Base-by-base conservation (phyloP, 1,140 invertebrate species). In the Ceratina australensis region DNA sequence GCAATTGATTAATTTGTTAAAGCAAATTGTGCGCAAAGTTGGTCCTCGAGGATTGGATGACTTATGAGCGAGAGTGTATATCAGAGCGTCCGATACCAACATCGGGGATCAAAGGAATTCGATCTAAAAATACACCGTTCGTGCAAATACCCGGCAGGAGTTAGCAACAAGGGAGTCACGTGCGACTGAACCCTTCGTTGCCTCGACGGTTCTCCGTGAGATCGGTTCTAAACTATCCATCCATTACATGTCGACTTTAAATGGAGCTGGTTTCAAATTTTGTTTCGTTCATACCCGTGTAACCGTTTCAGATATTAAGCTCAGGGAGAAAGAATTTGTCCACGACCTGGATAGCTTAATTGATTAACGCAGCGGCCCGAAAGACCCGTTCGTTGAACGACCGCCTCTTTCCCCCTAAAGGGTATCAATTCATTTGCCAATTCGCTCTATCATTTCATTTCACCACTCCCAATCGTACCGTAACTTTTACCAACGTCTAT, bases 341-440 rank as follows among this genome's bases (percentile, higher is more conserved):
- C 22, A 68, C 65, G 65, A 68, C 65, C 65, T 54, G 65, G 65
- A 68, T 68, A 68, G 26, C 49, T 33, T 54, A 52, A 68, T 68
- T 20, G 65, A 24, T 54, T 16, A 20, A 33, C 28, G 33, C 63
- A 65, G 20, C 24, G 5, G 42, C n/a, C 63, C 42, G 42, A 65
- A 65, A 65, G 63, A 65, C 49, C 63, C 63, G 63, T 42, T 42
- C 33, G 33, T 42, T 42, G 33, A 42, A 42, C 33, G 33, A 42
- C 33, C 33, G 33, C 0, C 22, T 26, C 47, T 52, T 28, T 50
- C 28, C 18, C n/a, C 50, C 50, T 26, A 26, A 52, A n/a, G 15
- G 4, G 1, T 7, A n/a, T n/a, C 24, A n/a, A 16, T 28, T 54
- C 15, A 28, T 68, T 28, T 28, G 18, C 5, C 33, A 2, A 65